Conservation (phyloP, 2,888 invertebrate genomes). For the Urechis unicinctus region DNA sequence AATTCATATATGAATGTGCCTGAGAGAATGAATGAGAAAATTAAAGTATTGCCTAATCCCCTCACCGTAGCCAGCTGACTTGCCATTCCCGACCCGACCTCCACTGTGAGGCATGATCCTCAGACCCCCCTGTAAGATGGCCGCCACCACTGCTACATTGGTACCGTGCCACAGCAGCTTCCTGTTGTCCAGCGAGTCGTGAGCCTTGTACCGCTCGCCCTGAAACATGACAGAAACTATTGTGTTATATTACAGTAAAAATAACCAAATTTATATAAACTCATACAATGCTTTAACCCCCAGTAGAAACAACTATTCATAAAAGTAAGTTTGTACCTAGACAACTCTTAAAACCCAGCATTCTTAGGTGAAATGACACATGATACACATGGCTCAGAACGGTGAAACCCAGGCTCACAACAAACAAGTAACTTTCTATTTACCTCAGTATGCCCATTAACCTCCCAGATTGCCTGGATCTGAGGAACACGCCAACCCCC, state of each 20-base stretch:
- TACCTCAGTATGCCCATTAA: conserved; percentile 41
- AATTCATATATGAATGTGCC: neutral
- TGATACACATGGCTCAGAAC: too few species aligned
- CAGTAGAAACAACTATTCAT: too few species aligned
- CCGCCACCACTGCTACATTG: conserved; percentile 53
- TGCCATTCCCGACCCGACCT: conserved; percentile 50
- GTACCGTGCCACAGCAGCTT: conserved; percentile 54
- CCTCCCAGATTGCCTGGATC: conserved; percentile 43
- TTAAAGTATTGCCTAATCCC: too few species aligned
- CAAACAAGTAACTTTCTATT: neutral
- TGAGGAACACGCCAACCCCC: conserved; percentile 24
- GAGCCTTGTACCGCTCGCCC: conserved; percentile 28
- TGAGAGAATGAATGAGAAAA: too few species aligned
- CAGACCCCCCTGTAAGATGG: conserved; percentile 52
- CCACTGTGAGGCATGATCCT: conserved; percentile 54
- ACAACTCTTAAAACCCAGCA: too few species aligned
- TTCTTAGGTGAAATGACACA: too few species aligned
- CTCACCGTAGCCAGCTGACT: conserved; percentile 52
- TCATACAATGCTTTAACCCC: too few species aligned
- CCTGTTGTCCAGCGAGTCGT: conserved; percentile 41
- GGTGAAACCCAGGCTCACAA: too few species aligned
- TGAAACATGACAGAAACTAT: too few species aligned
- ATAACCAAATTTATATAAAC: too few species aligned
- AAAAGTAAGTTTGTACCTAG: too few species aligned
- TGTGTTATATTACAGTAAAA: too few species aligned